Evolutionary conservation across 35 echinoderm and acorn worm genomes (phyloP).

Genomic region (Hemicentrotus pulcherrimus): DNA sequence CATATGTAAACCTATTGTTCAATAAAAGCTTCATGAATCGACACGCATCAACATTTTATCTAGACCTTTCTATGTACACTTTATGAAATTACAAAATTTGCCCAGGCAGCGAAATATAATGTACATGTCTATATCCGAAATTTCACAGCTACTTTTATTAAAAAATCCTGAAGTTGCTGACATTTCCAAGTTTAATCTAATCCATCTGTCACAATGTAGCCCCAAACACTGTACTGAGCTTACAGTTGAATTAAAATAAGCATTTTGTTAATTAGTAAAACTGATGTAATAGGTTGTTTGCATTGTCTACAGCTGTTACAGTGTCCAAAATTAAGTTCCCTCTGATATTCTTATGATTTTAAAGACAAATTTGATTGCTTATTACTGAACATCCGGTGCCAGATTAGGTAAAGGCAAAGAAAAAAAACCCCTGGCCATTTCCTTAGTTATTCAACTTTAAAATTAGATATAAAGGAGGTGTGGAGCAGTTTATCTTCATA

Average conservation of each 20-base stretch:
- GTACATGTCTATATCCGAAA: background rate
- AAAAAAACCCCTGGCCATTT: background rate
- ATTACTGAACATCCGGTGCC: background rate
- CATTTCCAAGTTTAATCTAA: background rate
- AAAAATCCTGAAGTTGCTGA: background rate
- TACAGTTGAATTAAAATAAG: background rate
- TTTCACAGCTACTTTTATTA: background rate
- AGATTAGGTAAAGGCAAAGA: background rate
- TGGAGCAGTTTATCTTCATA: background rate
- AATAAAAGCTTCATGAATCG: too few relatives aligned
- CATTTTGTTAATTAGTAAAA: background rate
- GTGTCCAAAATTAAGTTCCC: background rate
- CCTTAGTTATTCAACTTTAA: background rate
- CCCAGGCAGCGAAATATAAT: background rate
- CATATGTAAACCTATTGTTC: too few relatives aligned
- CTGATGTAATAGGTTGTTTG: slow-evolving; percentile 2
- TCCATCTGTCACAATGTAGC: background rate
- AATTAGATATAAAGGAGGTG: background rate
- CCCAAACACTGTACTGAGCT: background rate
- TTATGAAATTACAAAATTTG: background rate
- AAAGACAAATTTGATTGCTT: background rate
- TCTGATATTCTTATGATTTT: background rate
- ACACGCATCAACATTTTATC: background rate
- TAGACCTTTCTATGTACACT: background rate
- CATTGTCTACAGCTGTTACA: slow-evolving; percentile 38